Conservation (phyloP, 2,888 invertebrate species). For the Leucophenga maculata region DNA sequence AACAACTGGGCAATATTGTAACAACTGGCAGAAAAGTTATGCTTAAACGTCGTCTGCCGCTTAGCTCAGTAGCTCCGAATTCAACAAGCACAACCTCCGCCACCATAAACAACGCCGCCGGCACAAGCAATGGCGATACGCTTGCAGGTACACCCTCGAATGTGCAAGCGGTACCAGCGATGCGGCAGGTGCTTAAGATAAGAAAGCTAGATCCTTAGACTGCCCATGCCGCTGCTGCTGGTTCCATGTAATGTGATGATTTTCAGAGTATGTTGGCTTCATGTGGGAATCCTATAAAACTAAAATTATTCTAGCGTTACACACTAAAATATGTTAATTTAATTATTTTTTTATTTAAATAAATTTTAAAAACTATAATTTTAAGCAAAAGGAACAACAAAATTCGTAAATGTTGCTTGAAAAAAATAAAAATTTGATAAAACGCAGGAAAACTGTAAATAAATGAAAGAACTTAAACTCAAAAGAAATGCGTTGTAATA, state of each 20-base stretch:
- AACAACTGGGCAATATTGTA: conserved; percentile 44
- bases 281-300: not conserved
- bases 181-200: conserved; percentile 49
- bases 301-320: too few relatives aligned
- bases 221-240: not conserved
- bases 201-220: conserved; percentile 59
- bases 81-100: conserved; percentile 27
- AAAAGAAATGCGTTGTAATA: too few relatives aligned
- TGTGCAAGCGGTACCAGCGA: conserved; percentile 14
- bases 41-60: conserved; percentile 64
- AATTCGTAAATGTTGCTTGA: not conserved
- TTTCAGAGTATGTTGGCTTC: conserved; percentile 19
- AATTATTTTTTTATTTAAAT: not conserved
- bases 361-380: too few relatives aligned
- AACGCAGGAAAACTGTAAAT: not conserved
- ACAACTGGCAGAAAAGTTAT: conserved; percentile 62
- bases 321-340: not conserved
- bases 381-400: too few relatives aligned
- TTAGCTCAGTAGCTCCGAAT: conserved; percentile 39
- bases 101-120: conserved; percentile 21
- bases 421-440: not conserved
- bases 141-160: conserved; percentile 6
- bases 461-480: not conserved
- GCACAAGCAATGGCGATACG: conserved; percentile 25
- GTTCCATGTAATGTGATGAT: too few relatives aligned